A percentile compares a stretch with the other conserved stretches of the same genome.
These are phyloP conservation scores for Lymantria dispar DNA, from an alignment of 2,888 invertebrate genomes.

Conservation along the genomic window DNA sequence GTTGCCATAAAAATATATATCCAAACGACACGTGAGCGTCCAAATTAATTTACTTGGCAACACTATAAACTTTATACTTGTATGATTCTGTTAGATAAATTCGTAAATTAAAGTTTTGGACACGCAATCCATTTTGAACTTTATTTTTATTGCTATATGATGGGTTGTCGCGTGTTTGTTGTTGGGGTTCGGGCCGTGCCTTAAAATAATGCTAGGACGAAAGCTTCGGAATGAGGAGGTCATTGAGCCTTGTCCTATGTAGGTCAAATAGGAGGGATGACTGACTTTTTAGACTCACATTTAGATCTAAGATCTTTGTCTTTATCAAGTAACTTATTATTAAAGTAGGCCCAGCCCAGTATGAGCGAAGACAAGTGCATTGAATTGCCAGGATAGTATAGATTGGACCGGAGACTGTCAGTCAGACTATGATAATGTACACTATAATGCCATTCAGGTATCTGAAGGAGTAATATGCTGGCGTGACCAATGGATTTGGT, in stretches of 20 bases:
- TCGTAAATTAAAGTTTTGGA: conserved; percentile 69
- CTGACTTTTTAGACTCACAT: conserved; percentile 13
- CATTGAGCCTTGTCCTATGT: conserved; percentile 59
- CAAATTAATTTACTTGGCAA: conserved; percentile 64
- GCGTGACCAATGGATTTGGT: too few relatives aligned
- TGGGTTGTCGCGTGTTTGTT: conserved; percentile 35
- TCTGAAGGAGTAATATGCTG: too few relatives aligned
- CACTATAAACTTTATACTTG: conserved; percentile 75
- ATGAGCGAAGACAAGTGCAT: too few relatives aligned
- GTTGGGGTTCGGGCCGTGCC: conserved; percentile 51
- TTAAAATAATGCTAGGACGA: conserved; percentile 67
- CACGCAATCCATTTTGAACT: conserved; percentile 39
- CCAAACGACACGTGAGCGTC: conserved; percentile 37
- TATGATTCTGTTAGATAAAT: conserved; percentile 78
- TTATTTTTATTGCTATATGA: conserved; percentile 35
- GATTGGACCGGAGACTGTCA: too few relatives aligned
- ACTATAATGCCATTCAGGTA: too few relatives aligned
- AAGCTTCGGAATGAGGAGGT: conserved; percentile 49
- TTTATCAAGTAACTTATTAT: too few relatives aligned
- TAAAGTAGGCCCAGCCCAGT: too few relatives aligned
- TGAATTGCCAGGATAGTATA: too few relatives aligned
- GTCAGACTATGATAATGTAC: too few relatives aligned
- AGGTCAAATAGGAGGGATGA: conserved; percentile 61
- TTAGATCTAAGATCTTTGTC: neutral
- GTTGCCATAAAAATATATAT: conserved; percentile 44